Evolutionary conservation across 1,140 invertebrate species (phyloP).

Genomic region (Sminthurides bifidus): DNA sequence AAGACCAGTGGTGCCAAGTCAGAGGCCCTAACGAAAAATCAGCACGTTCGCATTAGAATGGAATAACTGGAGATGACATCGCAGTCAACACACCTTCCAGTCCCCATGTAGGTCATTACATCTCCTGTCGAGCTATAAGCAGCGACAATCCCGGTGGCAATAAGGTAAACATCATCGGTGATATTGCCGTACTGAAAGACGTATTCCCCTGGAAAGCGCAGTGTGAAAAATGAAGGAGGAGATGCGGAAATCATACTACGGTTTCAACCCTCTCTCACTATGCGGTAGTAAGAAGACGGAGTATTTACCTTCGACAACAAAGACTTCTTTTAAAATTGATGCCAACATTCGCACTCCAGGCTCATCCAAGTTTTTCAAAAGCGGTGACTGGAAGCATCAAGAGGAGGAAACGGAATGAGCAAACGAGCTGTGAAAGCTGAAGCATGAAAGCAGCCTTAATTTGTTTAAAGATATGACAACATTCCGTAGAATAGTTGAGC

Average conservation of each 20-base stretch:
- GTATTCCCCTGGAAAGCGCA: constrained; percentile 20
- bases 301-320: constrained; percentile 17
- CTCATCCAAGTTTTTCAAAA: constrained; percentile 19
- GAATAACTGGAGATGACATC: background rate
- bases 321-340: constrained; percentile 17
- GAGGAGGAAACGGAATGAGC: too few species aligned
- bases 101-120: constrained; percentile 18
- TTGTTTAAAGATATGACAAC: background rate
- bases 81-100: constrained; percentile 14
- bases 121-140: constrained; percentile 14
- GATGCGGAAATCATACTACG: background rate
- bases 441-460: background rate
- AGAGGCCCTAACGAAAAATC: too few species aligned
- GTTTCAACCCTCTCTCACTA: background rate
- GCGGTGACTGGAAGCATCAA: constrained; percentile 4
- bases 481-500: too few species aligned
- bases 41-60: background rate
- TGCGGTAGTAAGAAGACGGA: too few species aligned
- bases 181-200: constrained; percentile 25
- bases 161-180: constrained; percentile 23
- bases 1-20: too few species aligned
- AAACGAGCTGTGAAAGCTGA: background rate
- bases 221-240: too few species aligned
- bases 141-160: constrained; percentile 18
- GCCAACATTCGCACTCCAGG: constrained; percentile 22